These are phyloP conservation scores for Cyprinodon diabolis DNA, from an alignment of 2,797 vertebrate species.

Conservation along the genomic window DNA sequence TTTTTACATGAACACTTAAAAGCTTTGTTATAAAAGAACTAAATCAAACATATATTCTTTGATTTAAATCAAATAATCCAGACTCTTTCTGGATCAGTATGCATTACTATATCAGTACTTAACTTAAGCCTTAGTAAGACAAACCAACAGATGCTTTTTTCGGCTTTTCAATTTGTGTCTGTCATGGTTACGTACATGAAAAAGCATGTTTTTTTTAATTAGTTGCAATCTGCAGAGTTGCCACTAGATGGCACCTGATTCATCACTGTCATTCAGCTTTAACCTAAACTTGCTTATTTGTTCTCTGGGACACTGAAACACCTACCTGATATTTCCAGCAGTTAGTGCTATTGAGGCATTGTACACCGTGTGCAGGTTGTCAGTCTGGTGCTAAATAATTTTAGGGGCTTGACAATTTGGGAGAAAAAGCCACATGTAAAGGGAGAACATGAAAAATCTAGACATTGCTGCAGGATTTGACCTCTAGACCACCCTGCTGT, in stretches of 20 bases:
- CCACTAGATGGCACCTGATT: constrained; percentile 4
- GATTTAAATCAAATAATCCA: background rate
- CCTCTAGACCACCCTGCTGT: background rate
- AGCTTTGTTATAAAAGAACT: background rate
- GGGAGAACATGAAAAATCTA: background rate
- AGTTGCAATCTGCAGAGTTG: background rate
- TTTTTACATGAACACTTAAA: background rate
- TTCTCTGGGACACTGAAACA: background rate
- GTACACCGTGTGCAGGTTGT: background rate
- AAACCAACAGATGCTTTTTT: background rate
- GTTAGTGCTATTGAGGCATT: background rate
- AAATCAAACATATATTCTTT: background rate
- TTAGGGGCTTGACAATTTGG: too few relatives aligned
- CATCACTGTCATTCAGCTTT: background rate
- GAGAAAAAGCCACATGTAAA: background rate
- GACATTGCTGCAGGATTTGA: background rate
- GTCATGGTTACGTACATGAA: background rate
- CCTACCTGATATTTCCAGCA: background rate
- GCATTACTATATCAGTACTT: background rate
- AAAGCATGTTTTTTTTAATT: background rate
- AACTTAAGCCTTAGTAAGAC: background rate
- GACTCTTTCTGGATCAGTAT: background rate
- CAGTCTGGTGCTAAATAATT: background rate
- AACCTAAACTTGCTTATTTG: background rate
- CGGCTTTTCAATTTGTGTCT: background rate